These are phyloP conservation scores for Poicephalus meyeri DNA, from an alignment of 2,113 vertebrate genomes.

Conservation along the genomic window DNA sequence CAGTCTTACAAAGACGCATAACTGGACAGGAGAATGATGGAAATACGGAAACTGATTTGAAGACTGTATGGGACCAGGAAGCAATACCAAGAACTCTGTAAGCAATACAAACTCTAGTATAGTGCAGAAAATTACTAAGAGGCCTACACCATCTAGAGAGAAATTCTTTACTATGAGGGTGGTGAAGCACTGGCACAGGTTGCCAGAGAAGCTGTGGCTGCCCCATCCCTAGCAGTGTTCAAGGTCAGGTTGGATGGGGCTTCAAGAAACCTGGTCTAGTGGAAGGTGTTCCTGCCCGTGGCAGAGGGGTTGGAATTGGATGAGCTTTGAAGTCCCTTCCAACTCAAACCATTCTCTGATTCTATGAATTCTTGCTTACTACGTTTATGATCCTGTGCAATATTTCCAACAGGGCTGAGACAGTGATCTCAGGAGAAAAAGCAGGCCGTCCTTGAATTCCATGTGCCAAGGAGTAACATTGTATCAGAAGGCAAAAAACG, in stretches of 20 bases:
- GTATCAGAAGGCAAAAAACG: neutral
- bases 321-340: neutral
- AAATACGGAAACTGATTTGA: neutral
- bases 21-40: neutral
- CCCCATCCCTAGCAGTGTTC: neutral
- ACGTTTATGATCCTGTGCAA: neutral
- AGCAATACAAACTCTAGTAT: neutral
- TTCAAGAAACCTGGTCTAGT: neutral
- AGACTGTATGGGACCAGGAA: neutral
- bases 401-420: neutral
- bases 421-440: neutral
- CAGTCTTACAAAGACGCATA: neutral
- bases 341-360: neutral
- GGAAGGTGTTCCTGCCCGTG: neutral
- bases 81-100: neutral
- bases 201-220: neutral
- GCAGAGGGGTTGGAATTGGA: neutral
- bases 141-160: neutral
- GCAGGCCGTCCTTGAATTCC: neutral
- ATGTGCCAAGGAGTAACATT: fast-evolving
- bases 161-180: neutral
- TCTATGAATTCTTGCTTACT: neutral
- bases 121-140: neutral
- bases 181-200: neutral
- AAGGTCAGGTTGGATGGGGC: neutral